phyloP scores from a whole-genome alignment of 2,888 invertebrate species.

The Zygogramma bicolorata region DNA sequence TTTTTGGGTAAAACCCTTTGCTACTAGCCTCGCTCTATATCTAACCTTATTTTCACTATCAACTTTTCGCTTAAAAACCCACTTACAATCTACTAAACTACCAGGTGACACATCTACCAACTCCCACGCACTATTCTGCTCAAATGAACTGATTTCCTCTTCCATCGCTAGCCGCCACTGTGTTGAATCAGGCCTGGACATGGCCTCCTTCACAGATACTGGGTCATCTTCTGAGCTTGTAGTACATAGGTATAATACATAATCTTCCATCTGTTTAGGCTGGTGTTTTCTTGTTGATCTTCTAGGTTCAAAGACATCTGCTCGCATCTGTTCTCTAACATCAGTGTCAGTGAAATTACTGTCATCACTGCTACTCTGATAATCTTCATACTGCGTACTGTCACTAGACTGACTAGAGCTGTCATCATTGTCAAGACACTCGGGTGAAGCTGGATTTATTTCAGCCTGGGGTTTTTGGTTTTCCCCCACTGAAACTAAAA shows the following conservation, averaged over 20 bases:
- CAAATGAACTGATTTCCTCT: background rate
- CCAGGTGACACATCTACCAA: conserved; percentile 2
- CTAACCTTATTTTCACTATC: background rate
- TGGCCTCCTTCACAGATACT: conserved; percentile 6
- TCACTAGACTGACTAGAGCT: background rate
- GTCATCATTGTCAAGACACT: background rate
- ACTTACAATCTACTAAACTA: conserved; percentile 9
- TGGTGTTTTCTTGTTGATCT: too few relatives aligned
- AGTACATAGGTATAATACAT: background rate
- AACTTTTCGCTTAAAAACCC: too few relatives aligned
- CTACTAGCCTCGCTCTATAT: conserved; percentile 3
- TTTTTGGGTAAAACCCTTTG: too few relatives aligned
- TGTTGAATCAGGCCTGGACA: conserved; percentile 3
- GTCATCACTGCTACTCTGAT: background rate
- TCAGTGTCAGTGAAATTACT: background rate
- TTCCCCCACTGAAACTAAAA: too few relatives aligned
- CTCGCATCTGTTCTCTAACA: background rate
- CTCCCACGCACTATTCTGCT: background rate
- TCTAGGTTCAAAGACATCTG: too few relatives aligned
- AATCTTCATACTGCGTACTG: background rate
- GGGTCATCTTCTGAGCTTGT: conserved; percentile 1
- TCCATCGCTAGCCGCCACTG: background rate
- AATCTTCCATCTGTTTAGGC: too few relatives aligned
- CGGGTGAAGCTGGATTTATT: too few relatives aligned
- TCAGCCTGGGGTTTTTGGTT: too few relatives aligned